These are phyloP conservation scores for Pseudoatta argentina DNA, from an alignment of 1,140 invertebrate species.

Conservation along the genomic window DNA sequence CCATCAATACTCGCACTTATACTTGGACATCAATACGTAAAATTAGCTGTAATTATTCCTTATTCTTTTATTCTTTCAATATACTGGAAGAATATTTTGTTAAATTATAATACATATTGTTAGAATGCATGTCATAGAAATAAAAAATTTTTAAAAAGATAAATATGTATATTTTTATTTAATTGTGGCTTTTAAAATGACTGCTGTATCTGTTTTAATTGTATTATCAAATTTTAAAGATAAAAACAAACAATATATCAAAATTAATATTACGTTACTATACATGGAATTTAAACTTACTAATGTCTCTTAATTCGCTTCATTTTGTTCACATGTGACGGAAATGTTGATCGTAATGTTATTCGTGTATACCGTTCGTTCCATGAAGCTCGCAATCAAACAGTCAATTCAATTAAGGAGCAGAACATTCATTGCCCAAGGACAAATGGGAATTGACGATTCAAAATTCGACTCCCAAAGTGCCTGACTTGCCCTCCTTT, in stretches of 20 bases:
- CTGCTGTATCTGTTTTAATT: neutral
- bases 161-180: neutral
- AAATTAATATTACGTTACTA: neutral
- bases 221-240: neutral
- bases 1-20: neutral
- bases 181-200: neutral
- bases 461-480: slow-evolving; percentile 51
- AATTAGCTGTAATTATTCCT: neutral
- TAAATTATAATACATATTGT: neutral
- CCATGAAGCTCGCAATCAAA: neutral
- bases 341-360: neutral
- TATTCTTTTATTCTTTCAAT: neutral
- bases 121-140: neutral
- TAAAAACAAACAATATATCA: neutral
- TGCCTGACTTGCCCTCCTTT: slow-evolving; percentile 50
- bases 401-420: slow-evolving; percentile 26
- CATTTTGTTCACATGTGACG: neutral
- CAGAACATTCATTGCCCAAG: slow-evolving; percentile 8
- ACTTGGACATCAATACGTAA: neutral
- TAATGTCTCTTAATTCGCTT: neutral
- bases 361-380: neutral
- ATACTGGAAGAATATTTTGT: neutral
- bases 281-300: neutral
- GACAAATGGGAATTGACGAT: slow-evolving; percentile 14
- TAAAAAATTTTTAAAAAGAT: neutral